A percentile compares a stretch with the other conserved stretches of the same genome.
These are phyloP conservation scores for Cassiopea andromeda DNA, from an alignment of 30 jellyfish, hydroid and myxozoan species.

Conservation along the genomic window DNA sequence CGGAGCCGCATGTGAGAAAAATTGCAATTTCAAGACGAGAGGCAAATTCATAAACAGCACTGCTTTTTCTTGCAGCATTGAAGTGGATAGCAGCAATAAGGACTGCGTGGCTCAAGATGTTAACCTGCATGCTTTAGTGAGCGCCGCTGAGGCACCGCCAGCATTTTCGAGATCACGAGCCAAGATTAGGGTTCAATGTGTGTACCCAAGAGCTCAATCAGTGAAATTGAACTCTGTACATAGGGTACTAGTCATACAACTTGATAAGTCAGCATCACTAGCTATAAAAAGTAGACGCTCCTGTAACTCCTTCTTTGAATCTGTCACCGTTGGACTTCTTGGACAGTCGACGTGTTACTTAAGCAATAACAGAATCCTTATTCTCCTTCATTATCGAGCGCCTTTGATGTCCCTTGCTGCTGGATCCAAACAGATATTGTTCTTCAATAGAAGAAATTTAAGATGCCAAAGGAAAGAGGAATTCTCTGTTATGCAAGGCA, in stretches of 20 bases:
- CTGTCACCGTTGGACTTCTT: constrained; percentile 4
- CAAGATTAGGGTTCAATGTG: background rate
- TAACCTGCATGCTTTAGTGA: constrained; percentile 18
- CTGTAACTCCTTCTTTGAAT: constrained; percentile 28
- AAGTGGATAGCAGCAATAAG: background rate
- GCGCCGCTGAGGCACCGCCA: constrained; percentile 52
- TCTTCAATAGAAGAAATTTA: constrained; percentile 1
- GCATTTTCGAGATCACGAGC: constrained; percentile 17
- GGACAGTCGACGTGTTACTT: constrained; percentile 26
- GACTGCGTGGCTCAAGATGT: constrained; percentile 27
- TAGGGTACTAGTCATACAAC: constrained; percentile 14
- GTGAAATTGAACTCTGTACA: background rate
- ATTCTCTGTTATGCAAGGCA: constrained; percentile 21
- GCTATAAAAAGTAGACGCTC: background rate
- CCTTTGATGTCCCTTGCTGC: background rate
- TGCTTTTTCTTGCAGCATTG: constrained; percentile 37
- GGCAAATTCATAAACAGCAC: constrained; percentile 40
- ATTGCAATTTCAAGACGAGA: constrained; percentile 8
- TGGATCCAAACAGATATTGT: constrained; percentile 5
- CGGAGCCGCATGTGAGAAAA: constrained; percentile 34
- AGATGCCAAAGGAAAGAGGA: constrained; percentile 19
- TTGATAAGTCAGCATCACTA: constrained; percentile 20
- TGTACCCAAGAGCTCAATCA: constrained; percentile 31
- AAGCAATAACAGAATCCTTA: background rate
- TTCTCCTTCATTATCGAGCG: background rate